These are phyloP conservation scores for Microdon myrmicae DNA, from an alignment of 2,888 invertebrate species.

Conservation along the genomic window DNA sequence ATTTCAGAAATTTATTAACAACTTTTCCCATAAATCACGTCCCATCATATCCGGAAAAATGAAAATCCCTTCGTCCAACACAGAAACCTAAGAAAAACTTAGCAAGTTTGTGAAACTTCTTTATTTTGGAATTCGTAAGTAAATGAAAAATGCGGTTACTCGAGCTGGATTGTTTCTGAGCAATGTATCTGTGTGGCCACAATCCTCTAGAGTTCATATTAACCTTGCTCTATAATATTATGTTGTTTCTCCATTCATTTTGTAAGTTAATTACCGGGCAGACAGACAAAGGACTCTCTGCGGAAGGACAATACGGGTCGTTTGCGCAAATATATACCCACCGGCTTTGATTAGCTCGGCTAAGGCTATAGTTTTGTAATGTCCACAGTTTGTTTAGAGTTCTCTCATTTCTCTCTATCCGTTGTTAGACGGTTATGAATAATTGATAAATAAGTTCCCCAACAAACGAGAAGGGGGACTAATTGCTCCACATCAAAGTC, in stretches of 20 bases:
- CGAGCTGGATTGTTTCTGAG: too few species aligned
- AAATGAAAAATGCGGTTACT: constrained; percentile 5
- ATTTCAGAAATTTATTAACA: constrained; percentile 1
- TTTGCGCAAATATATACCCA: constrained; percentile 5
- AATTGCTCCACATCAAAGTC: too few species aligned
- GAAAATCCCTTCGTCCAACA: too few species aligned
- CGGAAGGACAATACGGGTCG: too few species aligned
- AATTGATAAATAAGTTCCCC: constrained; percentile 30
- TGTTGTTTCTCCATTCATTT: not conserved
- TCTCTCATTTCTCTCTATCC: not conserved
- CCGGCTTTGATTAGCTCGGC: constrained; percentile 1
- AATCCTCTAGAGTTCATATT: not conserved
- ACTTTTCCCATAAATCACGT: not conserved
- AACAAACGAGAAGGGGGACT: too few species aligned
- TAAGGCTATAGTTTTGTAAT: constrained; percentile 2
- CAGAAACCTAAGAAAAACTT: not conserved
- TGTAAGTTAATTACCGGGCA: constrained; percentile 2
- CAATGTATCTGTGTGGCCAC: not conserved
- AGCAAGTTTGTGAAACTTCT: constrained; percentile 2
- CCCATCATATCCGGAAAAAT: constrained; percentile 6
- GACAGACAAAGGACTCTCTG: constrained; percentile 3
- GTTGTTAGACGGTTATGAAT: constrained; percentile 3
- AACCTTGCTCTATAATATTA: not conserved
- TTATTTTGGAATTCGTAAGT: not conserved
- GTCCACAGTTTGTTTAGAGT: too few species aligned